These are phyloP conservation scores for Etheostoma nigrum DNA, from an alignment of 2,797 vertebrate species.

Conservation along the genomic window DNA sequence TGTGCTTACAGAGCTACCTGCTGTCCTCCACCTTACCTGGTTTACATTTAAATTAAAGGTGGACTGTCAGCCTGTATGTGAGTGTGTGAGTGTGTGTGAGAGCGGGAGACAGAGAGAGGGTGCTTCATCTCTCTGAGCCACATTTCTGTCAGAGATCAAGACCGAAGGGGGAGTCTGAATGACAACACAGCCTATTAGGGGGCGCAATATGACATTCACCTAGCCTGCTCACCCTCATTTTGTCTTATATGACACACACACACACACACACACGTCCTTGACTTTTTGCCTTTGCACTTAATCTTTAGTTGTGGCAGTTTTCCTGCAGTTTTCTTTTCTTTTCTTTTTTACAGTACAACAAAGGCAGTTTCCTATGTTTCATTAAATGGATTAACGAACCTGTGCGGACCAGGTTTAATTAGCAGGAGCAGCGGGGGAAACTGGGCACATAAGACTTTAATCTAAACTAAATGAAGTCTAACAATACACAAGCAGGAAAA, in stretches of 20 bases:
- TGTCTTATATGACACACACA: conserved; percentile 38
- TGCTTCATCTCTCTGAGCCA: conserved; percentile 38
- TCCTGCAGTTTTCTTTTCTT: background rate
- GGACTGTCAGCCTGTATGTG: conserved; percentile 21
- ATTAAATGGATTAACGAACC: conserved; percentile 46
- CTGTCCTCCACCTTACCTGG: conserved; percentile 39
- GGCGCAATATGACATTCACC: conserved; percentile 57
- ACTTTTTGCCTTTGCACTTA: background rate
- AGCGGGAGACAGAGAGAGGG: background rate
- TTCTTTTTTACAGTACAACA: conserved; percentile 6
- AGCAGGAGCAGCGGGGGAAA: conserved; percentile 45
- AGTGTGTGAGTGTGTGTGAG: background rate
- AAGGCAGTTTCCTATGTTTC: conserved; percentile 29
- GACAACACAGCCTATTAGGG: conserved; percentile 67
- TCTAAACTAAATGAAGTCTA: conserved; percentile 59
- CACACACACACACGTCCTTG: conserved; percentile 1
- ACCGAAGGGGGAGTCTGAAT: conserved; percentile 50
- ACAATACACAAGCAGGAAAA: conserved; percentile 30
- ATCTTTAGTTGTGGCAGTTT: conserved; percentile 4
- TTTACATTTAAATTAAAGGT: conserved; percentile 59
- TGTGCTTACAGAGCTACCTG: conserved; percentile 6
- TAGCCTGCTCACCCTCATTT: conserved; percentile 38
- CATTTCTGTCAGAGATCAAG: conserved; percentile 62
- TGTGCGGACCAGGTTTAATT: conserved; percentile 54
- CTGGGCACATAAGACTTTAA: conserved; percentile 45